Evolutionary conservation across 2,113 vertebrate genomes (phyloP).

Genomic region (Apistogramma diplotaenia): DNA sequence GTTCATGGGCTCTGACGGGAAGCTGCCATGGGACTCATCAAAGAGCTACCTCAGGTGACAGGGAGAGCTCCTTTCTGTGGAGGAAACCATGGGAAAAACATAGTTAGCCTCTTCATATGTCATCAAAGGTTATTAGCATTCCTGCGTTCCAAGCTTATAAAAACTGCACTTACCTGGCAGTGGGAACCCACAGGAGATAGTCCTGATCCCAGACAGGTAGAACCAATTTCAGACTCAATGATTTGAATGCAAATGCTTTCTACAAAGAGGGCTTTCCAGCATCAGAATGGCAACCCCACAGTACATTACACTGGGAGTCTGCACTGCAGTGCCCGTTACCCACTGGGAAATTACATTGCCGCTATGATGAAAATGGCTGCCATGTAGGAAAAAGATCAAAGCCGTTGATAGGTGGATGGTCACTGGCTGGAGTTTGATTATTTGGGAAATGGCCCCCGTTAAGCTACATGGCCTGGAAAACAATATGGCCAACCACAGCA

Average conservation of each 20-base stretch:
- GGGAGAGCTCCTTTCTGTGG: neutral
- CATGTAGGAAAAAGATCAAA: conserved; percentile 66
- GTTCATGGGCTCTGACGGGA: conserved; percentile 39
- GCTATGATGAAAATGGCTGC: conserved; percentile 70
- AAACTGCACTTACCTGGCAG: conserved; percentile 58
- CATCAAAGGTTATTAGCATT: conserved; percentile 71
- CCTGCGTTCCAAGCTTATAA: conserved; percentile 60
- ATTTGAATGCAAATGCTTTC: conserved; percentile 78
- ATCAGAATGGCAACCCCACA: conserved; percentile 51
- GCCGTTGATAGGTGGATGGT: conserved; percentile 61
- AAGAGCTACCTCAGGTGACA: conserved; percentile 9
- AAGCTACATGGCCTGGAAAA: conserved; percentile 47
- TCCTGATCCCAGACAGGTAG: conserved; percentile 71
- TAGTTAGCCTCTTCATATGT: conserved; percentile 25
- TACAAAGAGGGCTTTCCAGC: conserved; percentile 61
- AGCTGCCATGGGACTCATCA: conserved; percentile 29
- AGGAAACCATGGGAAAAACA: conserved; percentile 37
- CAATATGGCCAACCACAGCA: conserved; percentile 40
- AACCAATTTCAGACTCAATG: conserved; percentile 78
- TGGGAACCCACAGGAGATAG: conserved; percentile 69
- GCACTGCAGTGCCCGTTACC: conserved; percentile 48
- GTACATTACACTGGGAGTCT: conserved; percentile 65
- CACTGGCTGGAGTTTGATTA: conserved; percentile 62
- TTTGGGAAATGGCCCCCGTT: conserved; percentile 65
- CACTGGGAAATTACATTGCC: conserved; percentile 71